These are phyloP conservation scores for Gorsachius goisagi DNA, from an alignment of 2,113 vertebrate species.

Conservation along the genomic window DNA sequence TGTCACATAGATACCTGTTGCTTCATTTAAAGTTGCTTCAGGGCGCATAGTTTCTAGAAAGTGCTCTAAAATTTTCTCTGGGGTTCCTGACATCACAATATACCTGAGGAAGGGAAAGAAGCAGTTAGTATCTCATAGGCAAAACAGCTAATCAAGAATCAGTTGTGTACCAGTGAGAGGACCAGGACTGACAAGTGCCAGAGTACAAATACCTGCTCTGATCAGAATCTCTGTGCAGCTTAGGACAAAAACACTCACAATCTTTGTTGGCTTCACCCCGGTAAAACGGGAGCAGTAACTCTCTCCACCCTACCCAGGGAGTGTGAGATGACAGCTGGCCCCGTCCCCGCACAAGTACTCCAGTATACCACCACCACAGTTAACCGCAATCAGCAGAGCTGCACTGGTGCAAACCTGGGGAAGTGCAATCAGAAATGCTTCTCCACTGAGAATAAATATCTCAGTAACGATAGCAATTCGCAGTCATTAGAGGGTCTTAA, in stretches of 20 bases:
- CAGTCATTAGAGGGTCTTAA: neutral
- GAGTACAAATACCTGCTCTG: neutral
- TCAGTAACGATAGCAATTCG: neutral
- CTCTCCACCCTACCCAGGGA: neutral
- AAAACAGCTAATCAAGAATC: neutral
- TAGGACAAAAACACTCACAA: neutral
- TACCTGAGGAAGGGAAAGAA: constrained; percentile 80
- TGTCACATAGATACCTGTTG: constrained; percentile 70
- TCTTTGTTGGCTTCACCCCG: neutral
- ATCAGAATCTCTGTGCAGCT: neutral
- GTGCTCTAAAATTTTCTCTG: constrained; percentile 98
- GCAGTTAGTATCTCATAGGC: constrained; percentile 19
- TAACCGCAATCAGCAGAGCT: neutral
- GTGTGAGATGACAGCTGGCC: neutral
- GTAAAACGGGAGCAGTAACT: neutral
- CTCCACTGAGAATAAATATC: neutral
- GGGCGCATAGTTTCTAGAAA: constrained; percentile 95
- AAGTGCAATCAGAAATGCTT: neutral
- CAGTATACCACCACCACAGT: neutral
- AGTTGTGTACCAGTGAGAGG: neutral
- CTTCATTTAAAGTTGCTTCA: constrained; percentile 88
- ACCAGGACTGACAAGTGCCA: neutral
- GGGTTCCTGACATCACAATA: constrained; percentile 96
- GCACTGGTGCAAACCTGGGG: neutral
- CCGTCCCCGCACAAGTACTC: neutral